Conservation (phyloP, 2,797 vertebrate genomes). For the Poeciliopsis paucimaculata region DNA sequence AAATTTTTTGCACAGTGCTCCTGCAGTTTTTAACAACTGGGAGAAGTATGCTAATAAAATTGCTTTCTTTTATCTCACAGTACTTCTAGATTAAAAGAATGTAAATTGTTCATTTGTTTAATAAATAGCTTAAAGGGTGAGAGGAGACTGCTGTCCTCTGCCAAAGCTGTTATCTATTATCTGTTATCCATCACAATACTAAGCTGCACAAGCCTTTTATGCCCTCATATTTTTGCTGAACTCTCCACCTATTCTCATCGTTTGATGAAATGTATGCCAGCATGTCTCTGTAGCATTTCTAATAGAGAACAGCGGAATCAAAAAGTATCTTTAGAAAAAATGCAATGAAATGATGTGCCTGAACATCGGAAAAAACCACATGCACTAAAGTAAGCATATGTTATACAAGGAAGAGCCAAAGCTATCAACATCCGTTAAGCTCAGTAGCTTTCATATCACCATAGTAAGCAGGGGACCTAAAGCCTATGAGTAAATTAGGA, state of each 20-base stretch:
- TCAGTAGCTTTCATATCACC: neutral
- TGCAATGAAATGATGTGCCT: neutral
- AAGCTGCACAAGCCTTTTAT: neutral
- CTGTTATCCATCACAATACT: neutral
- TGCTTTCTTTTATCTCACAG: neutral
- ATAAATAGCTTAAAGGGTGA: slow-evolving; percentile 24
- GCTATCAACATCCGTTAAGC: neutral
- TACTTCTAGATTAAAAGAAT: neutral
- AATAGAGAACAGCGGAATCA: neutral
- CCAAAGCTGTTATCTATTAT: neutral
- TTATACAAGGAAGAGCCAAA: neutral
- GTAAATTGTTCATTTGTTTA: slow-evolving; percentile 13
- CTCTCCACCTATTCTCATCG: neutral
- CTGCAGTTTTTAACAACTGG: neutral
- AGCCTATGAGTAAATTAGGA: neutral
- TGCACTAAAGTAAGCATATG: neutral
- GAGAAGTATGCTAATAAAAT: neutral
- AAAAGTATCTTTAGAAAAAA: neutral
- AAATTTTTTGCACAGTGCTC: neutral
- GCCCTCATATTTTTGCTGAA: neutral
- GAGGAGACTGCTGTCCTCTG: neutral
- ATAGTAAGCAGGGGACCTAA: neutral
- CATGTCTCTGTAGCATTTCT: neutral
- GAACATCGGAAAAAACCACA: neutral
- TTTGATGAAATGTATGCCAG: neutral